phyloP scores from a whole-genome alignment of 2,888 invertebrate species.

The Escarpia spicata region DNA sequence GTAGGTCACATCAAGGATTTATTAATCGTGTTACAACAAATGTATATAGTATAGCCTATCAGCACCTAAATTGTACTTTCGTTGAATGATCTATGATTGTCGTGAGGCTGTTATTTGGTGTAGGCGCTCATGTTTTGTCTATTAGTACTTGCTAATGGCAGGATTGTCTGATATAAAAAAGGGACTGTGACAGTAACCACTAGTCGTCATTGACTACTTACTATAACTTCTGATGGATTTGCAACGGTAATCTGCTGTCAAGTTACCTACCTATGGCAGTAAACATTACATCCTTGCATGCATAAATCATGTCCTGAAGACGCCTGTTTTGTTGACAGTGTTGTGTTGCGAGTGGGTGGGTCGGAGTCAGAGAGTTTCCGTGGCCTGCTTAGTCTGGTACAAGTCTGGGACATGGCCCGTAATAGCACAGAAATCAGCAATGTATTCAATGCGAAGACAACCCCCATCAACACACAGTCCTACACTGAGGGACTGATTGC shows the following conservation, averaged over 20 bases:
- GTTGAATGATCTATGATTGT: too few relatives aligned
- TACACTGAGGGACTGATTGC: constrained; percentile 19
- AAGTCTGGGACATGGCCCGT: neutral
- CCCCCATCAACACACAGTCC: neutral
- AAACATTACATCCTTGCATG: neutral
- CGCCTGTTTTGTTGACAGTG: constrained; percentile 6
- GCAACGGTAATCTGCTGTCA: neutral
- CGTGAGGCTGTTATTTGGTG: too few relatives aligned
- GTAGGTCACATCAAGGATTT: too few relatives aligned
- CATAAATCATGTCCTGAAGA: neutral
- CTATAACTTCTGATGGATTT: neutral
- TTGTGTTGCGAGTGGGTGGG: neutral
- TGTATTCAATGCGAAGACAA: neutral
- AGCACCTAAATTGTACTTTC: too few relatives aligned
- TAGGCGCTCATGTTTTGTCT: too few relatives aligned
- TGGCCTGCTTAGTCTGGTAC: constrained; percentile 1
- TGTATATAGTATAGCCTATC: too few relatives aligned
- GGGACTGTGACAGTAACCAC: too few relatives aligned
- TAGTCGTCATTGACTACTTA: neutral
- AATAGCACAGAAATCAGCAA: neutral
- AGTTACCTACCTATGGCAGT: neutral
- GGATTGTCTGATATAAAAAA: too few relatives aligned
- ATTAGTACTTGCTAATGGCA: too few relatives aligned
- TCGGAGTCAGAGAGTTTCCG: neutral
- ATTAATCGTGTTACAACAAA: too few relatives aligned